Conservation (phyloP, 2,113 vertebrate genomes). For the Chloropsis cyanopogon region DNA sequence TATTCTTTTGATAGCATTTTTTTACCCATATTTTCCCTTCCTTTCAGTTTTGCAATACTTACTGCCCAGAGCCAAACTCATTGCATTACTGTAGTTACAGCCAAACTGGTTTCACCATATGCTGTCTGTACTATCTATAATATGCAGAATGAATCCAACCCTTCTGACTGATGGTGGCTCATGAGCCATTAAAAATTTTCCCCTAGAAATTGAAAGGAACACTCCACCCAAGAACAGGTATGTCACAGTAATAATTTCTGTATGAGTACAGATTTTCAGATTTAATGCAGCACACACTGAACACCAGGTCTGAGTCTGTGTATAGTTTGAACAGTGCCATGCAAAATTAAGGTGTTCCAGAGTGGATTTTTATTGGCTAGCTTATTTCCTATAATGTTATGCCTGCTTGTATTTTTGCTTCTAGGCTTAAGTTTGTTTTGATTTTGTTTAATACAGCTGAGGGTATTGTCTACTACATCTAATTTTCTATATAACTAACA, state of each 20-base stretch:
- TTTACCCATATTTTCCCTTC: background rate
- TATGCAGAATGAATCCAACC: background rate
- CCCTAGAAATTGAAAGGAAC: background rate
- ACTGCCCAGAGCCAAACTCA: fast-evolving
- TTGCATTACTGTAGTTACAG: background rate
- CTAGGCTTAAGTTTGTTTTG: background rate
- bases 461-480: background rate
- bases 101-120: background rate
- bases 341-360: background rate
- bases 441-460: background rate
- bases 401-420: background rate
- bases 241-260: background rate
- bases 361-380: background rate
- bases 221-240: background rate
- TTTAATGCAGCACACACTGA: background rate
- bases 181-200: background rate
- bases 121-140: background rate
- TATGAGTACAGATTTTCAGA: background rate
- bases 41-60: background rate
- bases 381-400: background rate
- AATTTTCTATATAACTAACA: background rate
- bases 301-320: background rate
- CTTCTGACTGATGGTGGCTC: background rate
- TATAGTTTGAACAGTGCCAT: background rate
- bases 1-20: background rate